Evolutionary conservation across 37 sponge, comb jelly and placozoan species (phyloP), one percentile per base, ranked within the genome.

Genomic region (Oopsacas minuta): DNA sequence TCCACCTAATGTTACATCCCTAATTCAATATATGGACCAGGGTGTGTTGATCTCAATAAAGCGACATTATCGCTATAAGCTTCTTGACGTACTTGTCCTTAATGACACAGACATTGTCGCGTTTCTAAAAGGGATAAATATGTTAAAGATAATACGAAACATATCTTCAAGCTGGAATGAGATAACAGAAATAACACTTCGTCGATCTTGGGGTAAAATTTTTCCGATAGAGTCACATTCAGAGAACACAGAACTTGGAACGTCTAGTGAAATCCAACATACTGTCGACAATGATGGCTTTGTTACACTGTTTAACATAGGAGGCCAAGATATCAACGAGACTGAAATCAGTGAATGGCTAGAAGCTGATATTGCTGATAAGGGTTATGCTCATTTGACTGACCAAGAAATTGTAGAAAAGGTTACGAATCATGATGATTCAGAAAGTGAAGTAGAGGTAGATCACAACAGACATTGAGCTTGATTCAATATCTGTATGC

Each of bases 81-180:
- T 92, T 17, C 38, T 92, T 37, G 37, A 53, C 32, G 84, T 53
- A 32, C 88, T 92, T 36, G 32, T 92, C 36, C 30, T 92, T 53
- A 81, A 88, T 51, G 88, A 92, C 52, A 75, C 25, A 39, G 84
- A 85, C 28, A 42, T 86, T 36, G 10, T 86, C 39, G 87, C 86
- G 8, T 90, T 90, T 82, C 39, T 88, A 37, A 88, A 90, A 81
- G 39, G 86, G 0, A 52, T 92, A 1, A 84, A 81, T 81, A 39
- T 92, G 84, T 25, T 61, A 61, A 61, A 46, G 12, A 17, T 46
- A 22, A 46, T 46, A 12, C 51, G 17, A 17, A 22, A 17, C 12
- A 46, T 46, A 22, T 12, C 51, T 22, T 22, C 51, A 46, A 17
- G 17, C 12, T 46, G 51, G 51, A 17, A 46, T 46, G 51, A 46